A percentile compares a stretch with the other conserved stretches of the same genome.
Conservation (phyloP, 2,113 vertebrate genomes). For the Chroicocephalus ridibundus region DNA sequence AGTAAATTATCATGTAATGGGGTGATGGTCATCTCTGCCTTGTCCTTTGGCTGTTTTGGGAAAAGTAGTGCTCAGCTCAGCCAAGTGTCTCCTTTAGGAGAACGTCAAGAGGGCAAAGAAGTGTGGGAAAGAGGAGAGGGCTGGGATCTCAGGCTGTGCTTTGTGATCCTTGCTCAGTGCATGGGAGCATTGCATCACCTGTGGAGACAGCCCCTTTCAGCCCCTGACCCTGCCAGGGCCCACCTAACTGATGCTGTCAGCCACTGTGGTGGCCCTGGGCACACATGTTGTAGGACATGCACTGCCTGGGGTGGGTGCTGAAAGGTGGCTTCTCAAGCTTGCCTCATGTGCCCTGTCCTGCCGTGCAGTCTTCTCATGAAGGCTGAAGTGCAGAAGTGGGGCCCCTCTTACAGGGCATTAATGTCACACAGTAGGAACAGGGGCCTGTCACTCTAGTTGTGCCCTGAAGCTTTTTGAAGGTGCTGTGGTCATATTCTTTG, state of each 20-base stretch:
- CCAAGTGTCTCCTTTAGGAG: not conserved
- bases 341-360: not conserved
- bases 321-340: not conserved
- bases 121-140: not conserved
- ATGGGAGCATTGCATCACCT: not conserved
- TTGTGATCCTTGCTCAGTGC: not conserved
- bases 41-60: not conserved
- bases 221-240: not conserved
- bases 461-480: not conserved
- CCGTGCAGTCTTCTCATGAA: not conserved
- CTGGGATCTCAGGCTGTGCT: not conserved
- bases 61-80: not conserved
- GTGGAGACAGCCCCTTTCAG: not conserved
- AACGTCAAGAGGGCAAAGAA: not conserved
- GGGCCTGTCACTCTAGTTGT: not conserved
- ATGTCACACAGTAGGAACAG: not conserved
- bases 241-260: not conserved
- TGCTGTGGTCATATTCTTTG: not conserved
- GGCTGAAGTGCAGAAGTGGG: not conserved
- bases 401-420: not conserved
- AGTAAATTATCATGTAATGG: rapidly evolving
- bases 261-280: not conserved
- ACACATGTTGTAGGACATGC: not conserved
- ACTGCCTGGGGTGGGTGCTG: not conserved
- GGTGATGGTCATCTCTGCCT: not conserved